Evolutionary conservation across 2,113 vertebrate species (phyloP), one percentile per base, ranked within the genome.

Genomic region (Chionodraco myersi): DNA sequence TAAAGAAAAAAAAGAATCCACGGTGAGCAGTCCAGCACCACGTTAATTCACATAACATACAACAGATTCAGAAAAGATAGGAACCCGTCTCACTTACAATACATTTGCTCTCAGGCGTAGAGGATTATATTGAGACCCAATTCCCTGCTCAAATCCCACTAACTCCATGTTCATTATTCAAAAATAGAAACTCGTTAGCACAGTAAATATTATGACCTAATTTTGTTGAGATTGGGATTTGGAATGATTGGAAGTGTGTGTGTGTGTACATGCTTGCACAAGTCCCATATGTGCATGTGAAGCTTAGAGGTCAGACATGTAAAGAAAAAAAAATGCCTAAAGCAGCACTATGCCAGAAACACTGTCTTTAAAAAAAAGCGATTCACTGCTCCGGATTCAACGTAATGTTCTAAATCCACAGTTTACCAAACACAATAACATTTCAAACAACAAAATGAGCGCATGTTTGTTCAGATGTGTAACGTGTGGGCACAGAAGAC

Each of bases 131-230:
- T n/a, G 62, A 87, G 88, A 88, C 83, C 85, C 79, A 92, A 90
- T 91, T 91, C 90, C 89, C 86, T 77, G 70, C 76, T 84, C 81
- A 80, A 85, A 83, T 73, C 79, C 90, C 72, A 78, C 75, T 53
- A 89, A 91, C 81, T 86, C 79, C 77, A 82, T 89, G 86, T 82
- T 89, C 91, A 93, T 93, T 91, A 94, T 92, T 92, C 86, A 83
- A 93, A 92, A 94, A 94, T 95, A 95, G 93, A 94, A 94, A 93
- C 91, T 94, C 92, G 86, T 95, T 94, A 94, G 91, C 91, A 90
- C 68, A 63, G 89, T 92, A 91, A 92, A 95, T 92, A 93, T 86
- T 77, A 82, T 93, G 94, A 94, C 92, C 93, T 90, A 74, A 86
- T 94, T 94, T 91, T 23, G 51, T 47, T 72, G 80, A 82, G 81